Conservation (phyloP, 2,888 invertebrate species). For the Pachydiplax longipennis region DNA sequence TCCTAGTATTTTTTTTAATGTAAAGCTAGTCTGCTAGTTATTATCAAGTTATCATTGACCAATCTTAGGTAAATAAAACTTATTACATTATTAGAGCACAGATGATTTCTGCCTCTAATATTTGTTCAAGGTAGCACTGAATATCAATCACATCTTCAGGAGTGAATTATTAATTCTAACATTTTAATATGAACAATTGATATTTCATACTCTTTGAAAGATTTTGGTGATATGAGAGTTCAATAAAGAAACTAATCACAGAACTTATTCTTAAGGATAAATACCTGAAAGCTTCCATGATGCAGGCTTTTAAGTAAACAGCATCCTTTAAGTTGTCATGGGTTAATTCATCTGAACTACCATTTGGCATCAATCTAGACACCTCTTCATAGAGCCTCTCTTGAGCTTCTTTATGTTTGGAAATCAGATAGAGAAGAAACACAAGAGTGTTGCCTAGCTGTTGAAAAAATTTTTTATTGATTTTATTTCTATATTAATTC, state of each 20-base stretch:
- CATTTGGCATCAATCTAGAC: constrained; percentile 49
- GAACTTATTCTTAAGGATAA: neutral
- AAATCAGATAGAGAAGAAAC: constrained; percentile 78
- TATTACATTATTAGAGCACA: neutral
- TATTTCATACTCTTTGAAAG: no score
- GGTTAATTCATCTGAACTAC: constrained; percentile 56
- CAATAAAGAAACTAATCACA: no score
- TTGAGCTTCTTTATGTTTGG: constrained; percentile 72
- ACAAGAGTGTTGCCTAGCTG: constrained; percentile 82
- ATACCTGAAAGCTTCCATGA: constrained; percentile 75
- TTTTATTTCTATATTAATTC: no score
- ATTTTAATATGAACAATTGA: no score
- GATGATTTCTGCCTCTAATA: no score
- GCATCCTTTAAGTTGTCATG: constrained; percentile 70
- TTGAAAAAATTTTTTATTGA: constrained; percentile 48
- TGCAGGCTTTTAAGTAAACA: constrained; percentile 80
- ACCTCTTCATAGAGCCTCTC: constrained; percentile 72
- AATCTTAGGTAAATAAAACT: neutral
- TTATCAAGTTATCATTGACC: constrained; percentile 52
- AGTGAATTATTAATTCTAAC: neutral
- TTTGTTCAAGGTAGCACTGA: no score
- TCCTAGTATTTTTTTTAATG: no score
- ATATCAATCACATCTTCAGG: no score
- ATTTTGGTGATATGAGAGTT: no score
- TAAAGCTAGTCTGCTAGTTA: constrained; percentile 46